phyloP scores from a whole-genome alignment of 2,113 vertebrate genomes.

The Rostratula benghalensis region DNA sequence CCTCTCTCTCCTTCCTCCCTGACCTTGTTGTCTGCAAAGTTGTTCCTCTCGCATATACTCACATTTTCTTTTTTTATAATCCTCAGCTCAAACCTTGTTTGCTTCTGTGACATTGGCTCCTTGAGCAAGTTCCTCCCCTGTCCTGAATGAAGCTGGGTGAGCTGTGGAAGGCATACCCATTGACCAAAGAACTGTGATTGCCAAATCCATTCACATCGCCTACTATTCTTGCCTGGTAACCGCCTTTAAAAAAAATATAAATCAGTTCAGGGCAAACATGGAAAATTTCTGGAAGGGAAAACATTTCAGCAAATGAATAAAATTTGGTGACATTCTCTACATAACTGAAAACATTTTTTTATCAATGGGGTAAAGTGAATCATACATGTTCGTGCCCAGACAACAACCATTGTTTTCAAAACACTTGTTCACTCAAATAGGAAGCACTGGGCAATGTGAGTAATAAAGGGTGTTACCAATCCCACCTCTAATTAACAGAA shows the following conservation, averaged over 20 bases:
- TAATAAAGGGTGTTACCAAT: background rate
- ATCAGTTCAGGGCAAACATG: background rate
- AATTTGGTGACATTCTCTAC: background rate
- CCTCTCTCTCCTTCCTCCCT: background rate
- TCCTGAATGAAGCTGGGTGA: background rate
- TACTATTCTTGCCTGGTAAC: background rate
- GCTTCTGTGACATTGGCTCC: background rate
- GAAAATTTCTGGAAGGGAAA: background rate
- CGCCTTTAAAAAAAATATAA: background rate
- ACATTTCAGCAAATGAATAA: background rate
- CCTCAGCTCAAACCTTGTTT: background rate
- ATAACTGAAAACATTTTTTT: background rate
- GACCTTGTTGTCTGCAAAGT: background rate
- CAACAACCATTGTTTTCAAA: background rate
- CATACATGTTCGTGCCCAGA: background rate
- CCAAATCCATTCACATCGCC: background rate
- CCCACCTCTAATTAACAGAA: constrained; percentile 22
- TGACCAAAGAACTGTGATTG: background rate
- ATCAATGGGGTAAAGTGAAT: background rate
- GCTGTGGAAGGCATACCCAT: background rate
- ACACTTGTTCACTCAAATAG: background rate
- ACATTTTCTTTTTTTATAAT: background rate
- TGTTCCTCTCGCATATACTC: background rate
- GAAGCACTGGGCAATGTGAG: background rate
- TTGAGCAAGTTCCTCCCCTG: background rate